A percentile compares a stretch with the other conserved stretches of the same genome.
These are phyloP conservation scores for Esox lucius DNA, from an alignment of 2,797 vertebrate genomes.

Conservation along the genomic window DNA sequence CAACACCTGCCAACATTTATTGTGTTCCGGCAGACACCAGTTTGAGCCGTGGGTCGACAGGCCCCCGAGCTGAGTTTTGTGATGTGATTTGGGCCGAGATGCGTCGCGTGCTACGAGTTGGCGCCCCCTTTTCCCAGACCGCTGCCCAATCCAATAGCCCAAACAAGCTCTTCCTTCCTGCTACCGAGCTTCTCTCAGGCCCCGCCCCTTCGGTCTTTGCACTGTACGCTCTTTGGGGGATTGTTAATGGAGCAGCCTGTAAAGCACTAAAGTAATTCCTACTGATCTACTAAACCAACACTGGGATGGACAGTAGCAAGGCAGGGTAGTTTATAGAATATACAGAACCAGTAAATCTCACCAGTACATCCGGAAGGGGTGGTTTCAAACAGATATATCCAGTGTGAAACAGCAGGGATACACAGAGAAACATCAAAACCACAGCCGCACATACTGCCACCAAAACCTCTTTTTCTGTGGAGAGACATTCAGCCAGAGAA, in stretches of 20 bases:
- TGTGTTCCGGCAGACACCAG: conserved; percentile 18
- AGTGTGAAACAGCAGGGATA: conserved; percentile 12
- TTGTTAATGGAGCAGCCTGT: not conserved
- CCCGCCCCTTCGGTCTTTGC: not conserved
- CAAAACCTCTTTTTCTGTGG: conserved; percentile 28
- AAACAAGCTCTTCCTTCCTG: not conserved
- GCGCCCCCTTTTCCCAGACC: not conserved
- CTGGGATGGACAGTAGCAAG: not conserved
- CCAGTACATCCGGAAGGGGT: conserved; percentile 43
- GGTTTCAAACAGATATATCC: conserved; percentile 31
- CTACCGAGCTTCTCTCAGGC: not conserved
- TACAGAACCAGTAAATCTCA: conserved; percentile 24
- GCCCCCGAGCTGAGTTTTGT: not conserved
- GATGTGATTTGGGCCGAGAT: not conserved
- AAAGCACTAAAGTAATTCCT: not conserved
- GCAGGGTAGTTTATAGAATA: not conserved
- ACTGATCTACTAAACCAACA: not conserved
- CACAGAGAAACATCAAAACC: accelerated
- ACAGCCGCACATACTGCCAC: not conserved
- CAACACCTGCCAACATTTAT: conserved; percentile 13
- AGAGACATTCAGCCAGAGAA: not conserved
- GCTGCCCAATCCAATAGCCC: not conserved
- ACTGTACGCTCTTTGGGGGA: not conserved
- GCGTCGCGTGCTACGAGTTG: not conserved
- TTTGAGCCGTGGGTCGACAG: not conserved